Evolutionary conservation across 1,140 invertebrate species (phyloP).

Genomic region (Macrosteles quadrilineatus): DNA sequence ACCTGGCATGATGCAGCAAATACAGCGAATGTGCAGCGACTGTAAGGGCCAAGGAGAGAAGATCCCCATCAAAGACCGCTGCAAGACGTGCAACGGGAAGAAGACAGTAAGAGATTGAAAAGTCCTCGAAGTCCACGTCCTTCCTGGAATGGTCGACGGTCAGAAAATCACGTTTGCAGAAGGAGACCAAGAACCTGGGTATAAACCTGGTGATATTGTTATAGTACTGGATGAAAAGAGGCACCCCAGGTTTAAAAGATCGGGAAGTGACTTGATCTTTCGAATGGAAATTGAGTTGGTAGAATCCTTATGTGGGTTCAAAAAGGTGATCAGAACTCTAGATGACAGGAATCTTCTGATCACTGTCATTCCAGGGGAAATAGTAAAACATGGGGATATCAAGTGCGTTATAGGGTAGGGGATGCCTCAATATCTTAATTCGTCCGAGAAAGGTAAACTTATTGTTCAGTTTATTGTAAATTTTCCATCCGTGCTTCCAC

Average conservation of each 20-base stretch:
- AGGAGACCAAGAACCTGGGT: constrained; percentile 95
- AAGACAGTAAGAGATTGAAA: constrained; percentile 87
- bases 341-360: constrained; percentile 91
- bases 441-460: constrained; percentile 92
- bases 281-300: constrained; percentile 78
- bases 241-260: constrained; percentile 78
- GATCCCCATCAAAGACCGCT: constrained; percentile 86
- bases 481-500: constrained; percentile 80
- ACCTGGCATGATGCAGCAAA: constrained; percentile 96
- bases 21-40: constrained; percentile 87
- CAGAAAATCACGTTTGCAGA: constrained; percentile 94
- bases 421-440: constrained; percentile 97
- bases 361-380: constrained; percentile 67
- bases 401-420: constrained; percentile 77
- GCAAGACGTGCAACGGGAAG: constrained; percentile 88
- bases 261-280: constrained; percentile 84
- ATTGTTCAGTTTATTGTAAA: constrained; percentile 93
- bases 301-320: constrained; percentile 96
- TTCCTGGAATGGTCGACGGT: constrained; percentile 97
- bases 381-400: constrained; percentile 84
- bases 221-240: constrained; percentile 96
- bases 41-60: constrained; percentile 88
- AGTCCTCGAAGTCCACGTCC: constrained; percentile 96
- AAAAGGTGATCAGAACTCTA: constrained; percentile 89
- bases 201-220: constrained; percentile 94